These are phyloP conservation scores for Amaurobius ferox DNA, from an alignment of 2,888 invertebrate species.

Conservation along the genomic window DNA sequence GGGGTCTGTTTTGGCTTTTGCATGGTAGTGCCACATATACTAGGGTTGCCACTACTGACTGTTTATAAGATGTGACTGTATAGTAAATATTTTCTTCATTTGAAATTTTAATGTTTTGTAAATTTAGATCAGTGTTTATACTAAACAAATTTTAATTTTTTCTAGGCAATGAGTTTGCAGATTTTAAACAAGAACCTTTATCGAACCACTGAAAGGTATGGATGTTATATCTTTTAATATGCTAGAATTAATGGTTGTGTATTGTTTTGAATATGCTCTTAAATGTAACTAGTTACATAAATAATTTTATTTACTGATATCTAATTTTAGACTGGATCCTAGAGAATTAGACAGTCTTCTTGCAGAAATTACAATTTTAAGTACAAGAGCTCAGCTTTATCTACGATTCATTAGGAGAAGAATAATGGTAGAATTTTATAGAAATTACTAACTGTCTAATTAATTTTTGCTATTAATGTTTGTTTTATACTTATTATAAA, in stretches of 20 bases:
- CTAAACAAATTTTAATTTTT: conserved; percentile 10
- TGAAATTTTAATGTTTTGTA: too few species aligned
- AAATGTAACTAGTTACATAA: not conserved
- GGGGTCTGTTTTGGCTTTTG: too few species aligned
- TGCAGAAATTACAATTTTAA: conserved; percentile 93
- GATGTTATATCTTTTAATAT: not conserved
- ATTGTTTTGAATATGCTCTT: not conserved
- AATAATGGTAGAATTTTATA: conserved; percentile 58
- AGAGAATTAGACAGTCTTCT: conserved; percentile 91
- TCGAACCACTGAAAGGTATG: conserved; percentile 51
- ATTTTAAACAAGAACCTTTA: conserved; percentile 61
- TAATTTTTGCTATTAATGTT: too few species aligned
- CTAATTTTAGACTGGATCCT: conserved; percentile 81
- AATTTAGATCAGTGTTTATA: too few species aligned
- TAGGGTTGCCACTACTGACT: too few species aligned
- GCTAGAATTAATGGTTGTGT: not conserved
- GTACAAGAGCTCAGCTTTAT: conserved; percentile 93
- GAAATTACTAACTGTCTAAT: too few species aligned
- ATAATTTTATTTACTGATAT: too few species aligned
- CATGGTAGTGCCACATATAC: too few species aligned
- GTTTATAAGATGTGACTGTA: too few species aligned
- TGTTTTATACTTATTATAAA: too few species aligned
- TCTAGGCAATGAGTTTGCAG: conserved; percentile 47
- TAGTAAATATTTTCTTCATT: too few species aligned
- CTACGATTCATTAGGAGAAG: conserved; percentile 84